Base-by-base conservation (phyloP, 2,888 invertebrate genomes). In the Euphydryas editha region DNA sequence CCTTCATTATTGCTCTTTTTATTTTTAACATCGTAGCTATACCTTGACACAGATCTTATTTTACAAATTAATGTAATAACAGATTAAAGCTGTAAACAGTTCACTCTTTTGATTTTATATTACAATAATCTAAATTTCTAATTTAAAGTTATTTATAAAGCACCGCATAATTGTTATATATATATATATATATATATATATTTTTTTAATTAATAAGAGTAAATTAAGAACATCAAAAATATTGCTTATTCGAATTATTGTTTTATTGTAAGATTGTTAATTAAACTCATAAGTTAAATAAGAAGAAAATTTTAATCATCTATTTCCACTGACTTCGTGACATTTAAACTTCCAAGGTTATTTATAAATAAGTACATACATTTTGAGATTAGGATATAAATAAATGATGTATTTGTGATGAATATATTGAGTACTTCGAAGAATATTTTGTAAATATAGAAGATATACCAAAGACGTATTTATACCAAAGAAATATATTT, bases 191-290 rank as follows among this genome's bases (percentile, higher is more conserved):
- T 44, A n/a, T 15, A 39, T 39, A 10, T 49, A 37, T 15, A 21
- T 39, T 24, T 39, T 49, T 15, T 15, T 55, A 17, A n/a, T 36
- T 55, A 42, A 42, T 30, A 54, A 46, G 13, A 37, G 36, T n/a
- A 24, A 21, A 54, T 47, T 57, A n/a, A 42, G 47, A 55, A 47
- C 21, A 55, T 36, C 36, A n/a, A 13, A 61, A 42, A 36, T 61
- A 61, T 51, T 49, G 49, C 39, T 61, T 57, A 49, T 47, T 46
- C 1, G 1, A 6, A 60, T 51, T 64, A 51, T 30, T 64, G 58
- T 65, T 42, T 54, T 36, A 24, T 55, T 49, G 51, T 24, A 30
- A 54, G 21, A 15, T n/a, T 15, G 24, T n/a, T 30, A n/a, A 7
- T 54, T 54, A 17, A 11, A 17, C 8, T 30, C 8, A 7, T 30